These are phyloP conservation scores for Pithys albifrons DNA, from an alignment of 2,113 vertebrate genomes.

Conservation along the genomic window DNA sequence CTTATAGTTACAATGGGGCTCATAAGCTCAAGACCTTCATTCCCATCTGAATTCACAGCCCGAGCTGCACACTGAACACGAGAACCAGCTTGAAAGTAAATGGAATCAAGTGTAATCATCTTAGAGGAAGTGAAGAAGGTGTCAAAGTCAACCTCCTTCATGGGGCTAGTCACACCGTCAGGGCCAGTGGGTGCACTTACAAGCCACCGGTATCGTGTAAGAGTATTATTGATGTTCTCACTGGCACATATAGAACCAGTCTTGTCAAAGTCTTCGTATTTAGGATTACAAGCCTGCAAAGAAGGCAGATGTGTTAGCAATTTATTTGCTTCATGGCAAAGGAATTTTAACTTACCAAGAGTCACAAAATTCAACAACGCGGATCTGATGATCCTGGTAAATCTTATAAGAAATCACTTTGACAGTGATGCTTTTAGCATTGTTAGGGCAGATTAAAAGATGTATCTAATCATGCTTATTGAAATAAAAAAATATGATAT, in stretches of 20 bases:
- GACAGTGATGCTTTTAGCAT: background rate
- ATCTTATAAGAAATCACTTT: background rate
- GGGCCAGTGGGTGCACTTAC: slow-evolving; percentile 86
- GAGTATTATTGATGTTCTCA: slow-evolving; percentile 90
- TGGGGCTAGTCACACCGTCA: slow-evolving; percentile 89
- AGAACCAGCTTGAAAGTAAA: slow-evolving; percentile 94
- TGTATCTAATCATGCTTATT: background rate
- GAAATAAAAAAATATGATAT: background rate
- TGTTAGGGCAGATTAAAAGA: background rate
- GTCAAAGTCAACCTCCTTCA: slow-evolving; percentile 92
- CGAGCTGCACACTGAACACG: slow-evolving; percentile 90
- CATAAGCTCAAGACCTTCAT: slow-evolving; percentile 89
- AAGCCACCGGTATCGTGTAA: slow-evolving; percentile 92
- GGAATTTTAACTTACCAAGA: background rate
- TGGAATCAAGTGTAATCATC: slow-evolving; percentile 89
- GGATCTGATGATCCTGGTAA: background rate
- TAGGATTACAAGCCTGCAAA: slow-evolving; percentile 89
- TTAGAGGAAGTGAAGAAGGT: slow-evolving; percentile 97
- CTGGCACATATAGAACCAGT: slow-evolving; percentile 90
- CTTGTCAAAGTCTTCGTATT: slow-evolving; percentile 89
- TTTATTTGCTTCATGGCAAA: background rate
- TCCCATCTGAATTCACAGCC: slow-evolving; percentile 85
- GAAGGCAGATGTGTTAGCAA: background rate
- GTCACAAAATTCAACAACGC: background rate
- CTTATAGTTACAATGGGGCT: slow-evolving; percentile 85